Conservation (phyloP, 92 coral and sea anemone genomes). For the Virgularia gustaviana region DNA sequence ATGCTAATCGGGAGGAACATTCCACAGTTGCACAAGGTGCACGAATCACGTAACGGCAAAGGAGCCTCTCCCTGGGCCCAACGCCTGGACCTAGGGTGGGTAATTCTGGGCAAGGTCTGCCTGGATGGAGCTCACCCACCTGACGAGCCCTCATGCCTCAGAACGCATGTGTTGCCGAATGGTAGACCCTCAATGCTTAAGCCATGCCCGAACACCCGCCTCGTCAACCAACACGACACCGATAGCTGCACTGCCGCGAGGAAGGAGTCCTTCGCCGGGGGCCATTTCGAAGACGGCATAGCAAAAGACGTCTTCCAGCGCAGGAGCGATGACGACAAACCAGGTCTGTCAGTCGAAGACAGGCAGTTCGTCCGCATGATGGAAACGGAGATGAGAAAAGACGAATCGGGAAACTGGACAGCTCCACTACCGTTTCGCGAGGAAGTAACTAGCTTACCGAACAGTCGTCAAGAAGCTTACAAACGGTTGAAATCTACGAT, state of each 20-base stretch:
- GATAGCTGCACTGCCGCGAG: background rate
- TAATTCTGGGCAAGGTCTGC: constrained; percentile 46
- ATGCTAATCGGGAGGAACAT: background rate
- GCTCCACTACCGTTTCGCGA: constrained; percentile 43
- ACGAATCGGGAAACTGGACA: constrained; percentile 43
- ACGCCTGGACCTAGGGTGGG: constrained; percentile 55
- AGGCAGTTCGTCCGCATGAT: constrained; percentile 32
- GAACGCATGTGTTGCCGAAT: constrained; percentile 50
- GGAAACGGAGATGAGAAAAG: constrained; percentile 35
- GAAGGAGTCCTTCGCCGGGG: background rate
- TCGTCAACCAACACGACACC: constrained; percentile 1
- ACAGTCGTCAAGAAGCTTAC: constrained; percentile 30
- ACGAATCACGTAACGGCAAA: background rate
- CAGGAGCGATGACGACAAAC: constrained; percentile 10
- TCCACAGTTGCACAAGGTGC: constrained; percentile 13
- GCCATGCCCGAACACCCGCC: constrained; percentile 45
- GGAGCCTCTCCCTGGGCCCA: constrained; percentile 37
- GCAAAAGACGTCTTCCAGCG: constrained; percentile 9
- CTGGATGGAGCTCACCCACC: constrained; percentile 48
- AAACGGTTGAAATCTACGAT: constrained; percentile 37
- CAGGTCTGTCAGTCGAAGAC: constrained; percentile 29
- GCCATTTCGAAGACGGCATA: constrained; percentile 23
- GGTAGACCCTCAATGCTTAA: constrained; percentile 43
- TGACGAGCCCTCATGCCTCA: constrained; percentile 9
- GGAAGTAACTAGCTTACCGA: constrained; percentile 14